Conservation (phyloP, 2,888 invertebrate genomes). For the Synanthedon andrenaeformis region DNA sequence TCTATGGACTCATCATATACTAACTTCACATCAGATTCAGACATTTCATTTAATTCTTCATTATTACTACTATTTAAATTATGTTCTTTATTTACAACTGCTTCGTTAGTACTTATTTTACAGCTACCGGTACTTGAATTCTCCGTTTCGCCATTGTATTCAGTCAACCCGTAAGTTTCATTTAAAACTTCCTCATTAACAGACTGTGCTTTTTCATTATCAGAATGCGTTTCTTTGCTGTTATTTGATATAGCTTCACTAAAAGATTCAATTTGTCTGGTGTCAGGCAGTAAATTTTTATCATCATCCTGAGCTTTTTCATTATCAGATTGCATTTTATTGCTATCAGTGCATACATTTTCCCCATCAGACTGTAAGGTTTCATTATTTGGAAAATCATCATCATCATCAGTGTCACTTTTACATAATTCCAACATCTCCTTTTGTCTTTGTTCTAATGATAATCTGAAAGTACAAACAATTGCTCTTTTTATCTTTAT, state of each 20-base stretch:
- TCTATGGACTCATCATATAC: constrained; percentile 20
- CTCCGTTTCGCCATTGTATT: too few relatives aligned
- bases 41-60: constrained; percentile 1
- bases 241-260: neutral
- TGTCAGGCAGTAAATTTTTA: constrained; percentile 1
- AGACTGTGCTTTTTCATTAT: too few relatives aligned
- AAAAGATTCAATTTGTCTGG: neutral
- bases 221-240: too few relatives aligned
- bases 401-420: constrained; percentile 71
- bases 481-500: neutral
- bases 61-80: neutral
- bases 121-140: too few relatives aligned
- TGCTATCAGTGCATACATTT: constrained; percentile 2
- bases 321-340: neutral
- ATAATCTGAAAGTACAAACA: constrained; percentile 56
- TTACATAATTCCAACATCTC: constrained; percentile 82
- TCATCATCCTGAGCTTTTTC: constrained; percentile 4
- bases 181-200: too few relatives aligned
- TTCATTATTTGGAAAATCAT: constrained; percentile 3
- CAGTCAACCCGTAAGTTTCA: too few relatives aligned
- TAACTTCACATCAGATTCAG: constrained; percentile 19
- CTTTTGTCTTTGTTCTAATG: constrained; percentile 78
- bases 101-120: too few relatives aligned
- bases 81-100: too few relatives aligned
- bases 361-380: constrained; percentile 15